Conservation (phyloP, 2,888 invertebrate species). For the Nymphalis urticae region DNA sequence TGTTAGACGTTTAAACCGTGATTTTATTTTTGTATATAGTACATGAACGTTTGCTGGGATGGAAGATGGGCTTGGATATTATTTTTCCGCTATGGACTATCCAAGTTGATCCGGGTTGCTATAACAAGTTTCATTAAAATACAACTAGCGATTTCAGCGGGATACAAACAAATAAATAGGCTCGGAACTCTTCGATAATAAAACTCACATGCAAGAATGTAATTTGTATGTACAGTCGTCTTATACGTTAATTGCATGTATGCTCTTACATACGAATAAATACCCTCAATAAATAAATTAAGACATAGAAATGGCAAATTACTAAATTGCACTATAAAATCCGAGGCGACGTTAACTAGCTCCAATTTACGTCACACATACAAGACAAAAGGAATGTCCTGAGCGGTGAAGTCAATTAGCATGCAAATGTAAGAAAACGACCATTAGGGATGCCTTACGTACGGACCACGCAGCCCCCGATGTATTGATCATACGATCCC, state of each 20-base stretch:
- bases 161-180: too few species aligned
- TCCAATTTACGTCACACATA: slow-evolving; percentile 64
- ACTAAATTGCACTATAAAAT: slow-evolving; percentile 44
- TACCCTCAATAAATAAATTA: slow-evolving; percentile 14
- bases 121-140: neutral
- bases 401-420: slow-evolving; percentile 72
- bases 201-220: too few species aligned
- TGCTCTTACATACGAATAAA: neutral
- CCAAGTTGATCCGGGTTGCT: neutral
- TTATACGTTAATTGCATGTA: too few species aligned
- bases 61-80: too few species aligned
- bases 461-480: slow-evolving; percentile 53
- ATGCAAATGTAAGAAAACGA: slow-evolving; percentile 82
- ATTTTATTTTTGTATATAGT: too few species aligned
- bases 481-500: slow-evolving; percentile 77
- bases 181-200: too few species aligned
- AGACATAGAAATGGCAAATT: slow-evolving; percentile 27
- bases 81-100: neutral
- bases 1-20: too few species aligned
- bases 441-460: slow-evolving; percentile 63
- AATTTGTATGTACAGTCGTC: too few species aligned
- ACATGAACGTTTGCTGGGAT: too few species aligned
- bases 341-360: slow-evolving; percentile 57
- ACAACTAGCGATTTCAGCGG: neutral
- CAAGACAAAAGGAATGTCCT: slow-evolving; percentile 63